phyloP scores from a whole-genome alignment of 2,888 invertebrate genomes.

The Xestoiulus laeticollis region DNA sequence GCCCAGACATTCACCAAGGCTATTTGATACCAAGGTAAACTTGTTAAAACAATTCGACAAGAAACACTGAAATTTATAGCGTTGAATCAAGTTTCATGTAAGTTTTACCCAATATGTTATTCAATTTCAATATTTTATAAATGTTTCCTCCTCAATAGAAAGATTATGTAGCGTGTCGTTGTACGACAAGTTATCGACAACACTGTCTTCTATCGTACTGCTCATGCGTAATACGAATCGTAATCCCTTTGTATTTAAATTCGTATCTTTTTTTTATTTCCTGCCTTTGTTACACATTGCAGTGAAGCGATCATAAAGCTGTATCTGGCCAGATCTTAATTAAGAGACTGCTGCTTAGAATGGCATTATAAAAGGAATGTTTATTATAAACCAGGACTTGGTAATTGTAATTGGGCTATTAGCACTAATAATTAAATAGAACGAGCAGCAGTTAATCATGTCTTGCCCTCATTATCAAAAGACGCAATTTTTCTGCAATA shows the following conservation, averaged over 20 bases:
- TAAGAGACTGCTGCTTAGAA: not conserved
- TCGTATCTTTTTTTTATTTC: not conserved
- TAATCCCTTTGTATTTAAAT: not conserved
- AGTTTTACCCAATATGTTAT: not conserved
- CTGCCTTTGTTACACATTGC: not conserved
- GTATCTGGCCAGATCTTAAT: not conserved
- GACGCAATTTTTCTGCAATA: not conserved
- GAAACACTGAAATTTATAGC: not conserved
- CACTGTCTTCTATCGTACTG: too few relatives aligned
- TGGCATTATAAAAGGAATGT: not conserved
- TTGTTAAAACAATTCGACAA: not conserved
- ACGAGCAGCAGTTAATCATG: not conserved
- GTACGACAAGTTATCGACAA: too few relatives aligned
- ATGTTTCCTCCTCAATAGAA: too few relatives aligned
- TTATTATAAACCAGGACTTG: not conserved
- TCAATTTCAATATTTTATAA: not conserved
- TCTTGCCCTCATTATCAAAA: not conserved
- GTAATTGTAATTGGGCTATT: not conserved
- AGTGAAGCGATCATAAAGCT: not conserved
- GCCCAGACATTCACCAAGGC: not conserved
- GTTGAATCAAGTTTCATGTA: not conserved
- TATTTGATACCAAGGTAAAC: slow-evolving; percentile 14
- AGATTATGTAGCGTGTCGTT: too few relatives aligned
- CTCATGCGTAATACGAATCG: too few relatives aligned
- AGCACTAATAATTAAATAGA: not conserved